Base-by-base conservation (phyloP, 1,140 invertebrate genomes). In the Bombus terrestris region DNA sequence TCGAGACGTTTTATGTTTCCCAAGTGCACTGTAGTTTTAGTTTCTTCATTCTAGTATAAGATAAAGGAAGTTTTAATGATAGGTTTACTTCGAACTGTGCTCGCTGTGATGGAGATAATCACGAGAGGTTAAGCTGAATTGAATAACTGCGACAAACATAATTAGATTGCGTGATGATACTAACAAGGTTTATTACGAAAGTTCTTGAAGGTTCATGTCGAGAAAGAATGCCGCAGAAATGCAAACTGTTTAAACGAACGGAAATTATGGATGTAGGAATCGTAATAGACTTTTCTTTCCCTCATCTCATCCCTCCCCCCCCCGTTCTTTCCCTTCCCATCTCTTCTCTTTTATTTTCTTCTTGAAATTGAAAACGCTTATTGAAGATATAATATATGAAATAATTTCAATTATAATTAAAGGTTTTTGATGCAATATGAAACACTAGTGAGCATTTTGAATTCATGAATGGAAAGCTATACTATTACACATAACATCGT, bases 81-180 rank as follows among this genome's bases (percentile, higher is more conserved):
- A 43, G 37, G 25, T 37, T 18, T n/a, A 41, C 18, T 41, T 35
- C n/a, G 22, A 73, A 71, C 73, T 37, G 35, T n/a, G 25, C 43
- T 77, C 15, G 75, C 25, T 37, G 43, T n/a, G 32, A 69, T 53
- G 10, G 41, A 41, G 53, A 37, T n/a, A 62, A 81, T 41, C n/a
- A 35, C 35, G 59, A 13, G 13, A n/a, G 35, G 39, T 83, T 83
- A 66, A 43, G 28, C 9, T 37, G 22, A 35, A 75, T 77, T 41
- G 74, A 83, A 78, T 83, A 68, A 77, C n/a, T 39, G 74, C 35
- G 64, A 41, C 74, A n/a, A 69, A 47, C 32, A 3, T 77, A 83
- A 83, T 84, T 79, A 62, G 47, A n/a, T 78, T 57, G 82, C 75
- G 82, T 84, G 82, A 83, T 62, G 43, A 9, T n/a, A 32, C n/a